Evolutionary conservation across 2,113 vertebrate species (phyloP), one percentile per base, ranked within the genome.

Genomic region (Sclerurus mexicanus): DNA sequence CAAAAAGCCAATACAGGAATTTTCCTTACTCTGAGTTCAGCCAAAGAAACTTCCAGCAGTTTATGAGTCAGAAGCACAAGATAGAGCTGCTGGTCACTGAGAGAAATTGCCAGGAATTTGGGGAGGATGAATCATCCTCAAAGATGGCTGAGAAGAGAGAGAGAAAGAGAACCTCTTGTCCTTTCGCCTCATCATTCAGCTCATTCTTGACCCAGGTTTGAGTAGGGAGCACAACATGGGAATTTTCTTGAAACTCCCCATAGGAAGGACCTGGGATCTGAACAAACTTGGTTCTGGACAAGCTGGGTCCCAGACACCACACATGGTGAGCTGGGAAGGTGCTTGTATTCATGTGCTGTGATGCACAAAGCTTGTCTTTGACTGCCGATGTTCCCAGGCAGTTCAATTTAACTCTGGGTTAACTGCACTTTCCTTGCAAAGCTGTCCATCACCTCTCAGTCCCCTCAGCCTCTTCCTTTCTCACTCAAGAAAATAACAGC

Each of bases 401-500:
- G 75, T 40, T 88, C 37, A 55, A 0, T 63, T 50, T 62, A 73
- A 85, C 84, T 62, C 40, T 2, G 22, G 52, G 66, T 76, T 87
- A 76, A 73, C 75, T 40, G 63, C 40, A 46, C 30, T 6, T 84
- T 17, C 55, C 33, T 80, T 4, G 27, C 60, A 46, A 80, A 89
- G 66, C 78, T 91, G 81, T 58, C 85, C 27, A 15, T 77, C 68
- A 66, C 62, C 33, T 81, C 58, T 37, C 3, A 0, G 16, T 30
- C 71, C 56, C 84, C 74, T 69, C 78, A 76, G 50, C 53, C 81
- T 93, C 75, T 58, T 81, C 92, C 85, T 58, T 22, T 39, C 71
- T 95, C 72, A 7, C 85, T 90, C 55, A 25, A 71, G 82, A 73
- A 95, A 93, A 94, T 92, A 83, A 96, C 91, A 87, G 74, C 69